These are phyloP conservation scores for Yponomeuta sedellus DNA, from an alignment of 2,888 invertebrate genomes.

Conservation along the genomic window DNA sequence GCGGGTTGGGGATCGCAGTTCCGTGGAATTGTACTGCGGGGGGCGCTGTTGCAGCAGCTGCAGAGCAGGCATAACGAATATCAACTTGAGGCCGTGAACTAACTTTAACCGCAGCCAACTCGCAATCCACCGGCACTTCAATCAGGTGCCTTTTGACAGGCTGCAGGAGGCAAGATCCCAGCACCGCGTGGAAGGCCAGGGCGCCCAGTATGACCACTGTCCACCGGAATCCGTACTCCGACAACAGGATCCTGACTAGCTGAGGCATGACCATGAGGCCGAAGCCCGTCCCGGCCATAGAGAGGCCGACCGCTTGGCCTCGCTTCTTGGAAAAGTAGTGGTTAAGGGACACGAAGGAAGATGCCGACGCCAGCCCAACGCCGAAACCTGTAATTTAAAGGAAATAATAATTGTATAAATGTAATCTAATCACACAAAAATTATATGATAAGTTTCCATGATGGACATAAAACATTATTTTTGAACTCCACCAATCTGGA, in stretches of 20 bases:
- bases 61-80: too few species aligned
- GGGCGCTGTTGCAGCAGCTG: too few species aligned
- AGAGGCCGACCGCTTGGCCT: slow-evolving; percentile 87
- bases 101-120: slow-evolving; percentile 69
- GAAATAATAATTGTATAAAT: neutral
- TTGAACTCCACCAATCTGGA: too few species aligned
- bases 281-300: slow-evolving; percentile 87
- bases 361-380: slow-evolving; percentile 84
- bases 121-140: slow-evolving; percentile 73
- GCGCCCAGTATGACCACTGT: slow-evolving; percentile 82
- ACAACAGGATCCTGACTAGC: slow-evolving; percentile 79
- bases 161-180: slow-evolving; percentile 81
- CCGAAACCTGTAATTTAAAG: slow-evolving; percentile 78
- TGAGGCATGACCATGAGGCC: slow-evolving; percentile 89
- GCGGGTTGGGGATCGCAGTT: too few species aligned
- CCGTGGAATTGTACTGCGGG: too few species aligned
- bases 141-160: slow-evolving; percentile 84
- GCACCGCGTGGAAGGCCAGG: slow-evolving; percentile 80
- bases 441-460: too few species aligned
- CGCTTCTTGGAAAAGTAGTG: slow-evolving; percentile 86
- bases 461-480: too few species aligned
- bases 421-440: too few species aligned
- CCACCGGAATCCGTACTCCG: slow-evolving; percentile 80
- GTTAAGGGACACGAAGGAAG: slow-evolving; percentile 87
- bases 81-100: neutral